Conservation (phyloP, 1,140 invertebrate genomes). For the Cheumatopsyche charites region DNA sequence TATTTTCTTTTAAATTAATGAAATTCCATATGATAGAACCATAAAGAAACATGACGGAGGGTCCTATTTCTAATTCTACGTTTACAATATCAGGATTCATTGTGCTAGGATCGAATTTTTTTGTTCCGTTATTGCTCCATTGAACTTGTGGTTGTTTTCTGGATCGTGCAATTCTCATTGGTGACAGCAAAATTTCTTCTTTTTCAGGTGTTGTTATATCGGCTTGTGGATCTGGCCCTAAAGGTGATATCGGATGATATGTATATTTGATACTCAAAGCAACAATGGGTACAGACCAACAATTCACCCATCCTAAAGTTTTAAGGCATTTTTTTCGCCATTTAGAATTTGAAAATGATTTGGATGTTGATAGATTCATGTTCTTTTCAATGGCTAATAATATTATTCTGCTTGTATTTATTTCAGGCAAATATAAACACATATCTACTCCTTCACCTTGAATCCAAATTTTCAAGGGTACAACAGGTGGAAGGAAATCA, state of each 20-base stretch:
- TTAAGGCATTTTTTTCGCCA: slow-evolving; percentile 88
- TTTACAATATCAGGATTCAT: slow-evolving; percentile 85
- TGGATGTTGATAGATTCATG: slow-evolving; percentile 77
- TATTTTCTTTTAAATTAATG: slow-evolving; percentile 93
- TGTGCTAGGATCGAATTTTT: slow-evolving; percentile 86
- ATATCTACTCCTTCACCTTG: slow-evolving; percentile 93
- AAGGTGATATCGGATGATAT: slow-evolving; percentile 88
- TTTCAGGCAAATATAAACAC: slow-evolving; percentile 87
- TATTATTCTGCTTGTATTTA: slow-evolving; percentile 84
- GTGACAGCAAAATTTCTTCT: slow-evolving; percentile 89
- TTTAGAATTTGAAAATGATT: slow-evolving; percentile 63
- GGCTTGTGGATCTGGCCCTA: slow-evolving; percentile 84
- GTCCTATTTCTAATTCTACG: slow-evolving; percentile 91
- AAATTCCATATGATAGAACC: slow-evolving; percentile 88
- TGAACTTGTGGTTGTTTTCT: slow-evolving; percentile 72
- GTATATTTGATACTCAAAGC: slow-evolving; percentile 88
- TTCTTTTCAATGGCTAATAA: slow-evolving; percentile 82
- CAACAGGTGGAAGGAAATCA: slow-evolving; percentile 87
- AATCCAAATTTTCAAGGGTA: slow-evolving; percentile 90
- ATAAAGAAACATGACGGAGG: slow-evolving; percentile 87
- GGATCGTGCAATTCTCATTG: slow-evolving; percentile 84
- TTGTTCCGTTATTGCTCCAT: slow-evolving; percentile 67
- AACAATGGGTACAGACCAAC: slow-evolving; percentile 93
- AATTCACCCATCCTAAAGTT: slow-evolving; percentile 88
- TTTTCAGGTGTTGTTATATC: slow-evolving; percentile 93